A percentile compares a stretch with the other conserved stretches of the same genome.
phyloP scores from a whole-genome alignment of 1,140 invertebrate species.

The Philotrypesis tridentata region DNA sequence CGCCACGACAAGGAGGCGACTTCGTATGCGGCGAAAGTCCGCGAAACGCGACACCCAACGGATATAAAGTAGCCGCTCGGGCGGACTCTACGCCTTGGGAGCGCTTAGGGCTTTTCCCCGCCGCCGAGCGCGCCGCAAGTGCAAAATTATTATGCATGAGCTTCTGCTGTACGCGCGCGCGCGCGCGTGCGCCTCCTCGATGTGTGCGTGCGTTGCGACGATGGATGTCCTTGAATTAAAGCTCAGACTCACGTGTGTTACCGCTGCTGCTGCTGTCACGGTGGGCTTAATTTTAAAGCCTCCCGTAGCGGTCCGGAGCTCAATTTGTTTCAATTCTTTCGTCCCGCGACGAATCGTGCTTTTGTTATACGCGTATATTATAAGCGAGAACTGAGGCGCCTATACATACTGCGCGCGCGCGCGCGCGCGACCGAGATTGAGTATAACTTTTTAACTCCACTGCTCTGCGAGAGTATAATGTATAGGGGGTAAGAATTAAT shows the following conservation, averaged over 20 bases:
- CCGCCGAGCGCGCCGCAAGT: neutral
- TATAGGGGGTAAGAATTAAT: neutral
- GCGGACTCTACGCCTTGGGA: constrained; percentile 27
- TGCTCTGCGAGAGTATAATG: too few relatives aligned
- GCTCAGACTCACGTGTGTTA: neutral
- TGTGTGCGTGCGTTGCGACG: too few relatives aligned
- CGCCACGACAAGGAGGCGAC: neutral
- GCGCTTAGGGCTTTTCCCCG: constrained; percentile 11
- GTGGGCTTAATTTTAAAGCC: constrained; percentile 39
- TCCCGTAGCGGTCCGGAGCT: neutral
- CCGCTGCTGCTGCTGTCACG: neutral
- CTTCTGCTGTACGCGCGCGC: neutral
- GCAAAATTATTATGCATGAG: constrained; percentile 39
- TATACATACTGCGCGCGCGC: neutral
- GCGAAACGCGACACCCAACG: neutral
- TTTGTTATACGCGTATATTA: neutral
- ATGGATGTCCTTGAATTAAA: constrained; percentile 37
- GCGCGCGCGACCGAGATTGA: neutral
- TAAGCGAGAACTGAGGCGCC: neutral
- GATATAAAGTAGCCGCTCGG: constrained; percentile 32
- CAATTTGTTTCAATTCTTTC: constrained; percentile 38
- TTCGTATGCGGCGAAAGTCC: constrained; percentile 24
- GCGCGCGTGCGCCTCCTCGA: neutral
- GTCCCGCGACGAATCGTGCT: neutral
- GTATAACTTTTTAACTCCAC: neutral